Percentiles rank a stretch among this genome's conserved stretches.
Evolutionary conservation across 2,113 vertebrate species (phyloP).

Genomic region (Vidua macroura): DNA sequence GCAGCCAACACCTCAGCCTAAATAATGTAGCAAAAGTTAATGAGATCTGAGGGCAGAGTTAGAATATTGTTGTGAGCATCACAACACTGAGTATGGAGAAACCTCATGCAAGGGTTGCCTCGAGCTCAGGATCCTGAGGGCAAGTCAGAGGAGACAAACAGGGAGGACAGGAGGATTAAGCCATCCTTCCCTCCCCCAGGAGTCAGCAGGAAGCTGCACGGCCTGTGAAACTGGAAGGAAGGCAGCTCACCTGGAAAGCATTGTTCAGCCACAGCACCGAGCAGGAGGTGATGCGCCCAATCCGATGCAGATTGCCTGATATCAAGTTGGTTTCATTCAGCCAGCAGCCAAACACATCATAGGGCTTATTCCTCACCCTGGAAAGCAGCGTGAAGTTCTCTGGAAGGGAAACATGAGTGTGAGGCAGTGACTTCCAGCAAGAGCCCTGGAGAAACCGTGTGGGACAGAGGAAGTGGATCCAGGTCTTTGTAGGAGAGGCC

Average conservation of each 20-base stretch:
- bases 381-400: constrained; percentile 91
- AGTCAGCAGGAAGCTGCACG: not conserved
- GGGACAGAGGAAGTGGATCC: not conserved
- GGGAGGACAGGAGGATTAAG: not conserved
- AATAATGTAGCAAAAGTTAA: not conserved
- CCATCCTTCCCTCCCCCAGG: not conserved
- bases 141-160: constrained; percentile 7
- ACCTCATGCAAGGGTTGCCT: not conserved
- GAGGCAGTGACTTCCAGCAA: not conserved
- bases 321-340: constrained; percentile 94
- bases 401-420: constrained; percentile 20
- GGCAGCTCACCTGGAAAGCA: constrained; percentile 88
- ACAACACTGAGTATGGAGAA: accelerated
- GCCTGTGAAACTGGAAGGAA: not conserved
- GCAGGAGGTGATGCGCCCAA: constrained; percentile 93
- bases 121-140: not conserved
- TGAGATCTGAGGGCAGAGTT: not conserved
- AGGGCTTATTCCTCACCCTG: constrained; percentile 95
- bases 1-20: not conserved
- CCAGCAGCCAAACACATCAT: constrained; percentile 98
- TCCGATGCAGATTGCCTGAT: constrained; percentile 94
- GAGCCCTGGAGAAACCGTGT: accelerated
- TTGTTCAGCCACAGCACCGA: constrained; percentile 98
- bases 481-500: not conserved
- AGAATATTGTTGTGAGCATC: not conserved